Evolutionary conservation across 37 sponge, comb jelly and placozoan species (phyloP).

Genomic region (Mnemiopsis leidyi): DNA sequence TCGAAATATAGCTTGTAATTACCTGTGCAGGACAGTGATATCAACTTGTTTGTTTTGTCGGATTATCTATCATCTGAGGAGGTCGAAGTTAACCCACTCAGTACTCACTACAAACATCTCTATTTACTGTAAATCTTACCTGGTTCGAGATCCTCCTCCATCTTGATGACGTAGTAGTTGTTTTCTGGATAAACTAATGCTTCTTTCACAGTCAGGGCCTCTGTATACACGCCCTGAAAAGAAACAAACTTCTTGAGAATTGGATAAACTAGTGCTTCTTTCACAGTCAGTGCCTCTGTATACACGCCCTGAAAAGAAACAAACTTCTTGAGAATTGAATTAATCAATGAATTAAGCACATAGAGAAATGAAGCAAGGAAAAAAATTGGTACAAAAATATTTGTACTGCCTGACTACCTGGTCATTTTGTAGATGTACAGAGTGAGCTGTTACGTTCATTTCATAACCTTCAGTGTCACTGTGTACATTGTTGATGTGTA

Average conservation of each 20-base stretch:
- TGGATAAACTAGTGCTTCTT: neutral
- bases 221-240: neutral
- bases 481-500: neutral
- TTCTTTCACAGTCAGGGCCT: neutral
- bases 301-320: neutral
- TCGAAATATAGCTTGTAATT: neutral
- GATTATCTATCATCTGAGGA: too few relatives aligned
- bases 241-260: too few relatives aligned
- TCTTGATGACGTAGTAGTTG: slow-evolving; percentile 1
- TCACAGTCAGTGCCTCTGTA: neutral
- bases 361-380: too few relatives aligned
- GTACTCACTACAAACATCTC: too few relatives aligned
- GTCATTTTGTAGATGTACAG: neutral
- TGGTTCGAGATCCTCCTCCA: neutral
- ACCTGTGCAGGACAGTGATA: too few relatives aligned
- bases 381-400: too few relatives aligned
- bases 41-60: too few relatives aligned
- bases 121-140: too few relatives aligned
- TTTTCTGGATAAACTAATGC: neutral
- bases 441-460: slow-evolving; percentile 2
- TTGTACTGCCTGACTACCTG: too few relatives aligned
- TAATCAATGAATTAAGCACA: too few relatives aligned
- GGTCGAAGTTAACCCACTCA: too few relatives aligned
- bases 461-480: neutral
- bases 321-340: too few relatives aligned